Base-by-base conservation (phyloP, 2,888 invertebrate genomes). In the Choreutis nemorana region DNA sequence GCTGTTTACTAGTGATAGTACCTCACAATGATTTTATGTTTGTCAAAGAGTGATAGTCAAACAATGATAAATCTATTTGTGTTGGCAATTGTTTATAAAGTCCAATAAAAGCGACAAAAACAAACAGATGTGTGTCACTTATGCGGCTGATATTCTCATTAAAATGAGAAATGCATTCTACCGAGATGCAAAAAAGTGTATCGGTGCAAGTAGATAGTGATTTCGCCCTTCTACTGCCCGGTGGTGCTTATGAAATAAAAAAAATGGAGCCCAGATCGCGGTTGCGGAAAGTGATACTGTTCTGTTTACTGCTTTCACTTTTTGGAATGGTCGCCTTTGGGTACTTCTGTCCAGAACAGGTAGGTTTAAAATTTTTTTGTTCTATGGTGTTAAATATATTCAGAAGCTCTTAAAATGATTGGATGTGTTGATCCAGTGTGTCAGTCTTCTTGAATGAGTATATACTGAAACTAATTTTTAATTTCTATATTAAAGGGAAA, bases 261-360 rank as follows among this genome's bases (percentile, higher is more conserved):
- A 87, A 87, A 83, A 91, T 91, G 91, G 91, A 91, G 83, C 86
- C 90, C 56, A 85, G 88, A 73, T 87, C 89, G 52, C 87, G 85
- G 72, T 81, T 91, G 59, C 86, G 89, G 61, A 87, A 87, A 79
- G 86, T 91, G 62, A 87, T 89, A 56, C 81, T 90, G 55, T 84
- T 92, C 70, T 92, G 92, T 77, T 82, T 92, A 55, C 83, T 88
- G 50, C 82, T 93, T 55, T 90, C 91, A 45, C 82, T 93, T 41
- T 89, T 90, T 61, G 91, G 93, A 44, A 91, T 93, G 68, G 85
- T 94, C 47, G 93, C 91, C 52, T 89, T 93, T 63, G 92, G 93
- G 53, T 93, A 92, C 68, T 92, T 92, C 59, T 93, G 92, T 62
- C 91, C 91, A 41, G 92, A 93, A 65, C 90, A 90, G 82, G 88